phyloP scores from a whole-genome alignment of 2,113 vertebrate genomes.

The Myrmophylax atrothorax region DNA sequence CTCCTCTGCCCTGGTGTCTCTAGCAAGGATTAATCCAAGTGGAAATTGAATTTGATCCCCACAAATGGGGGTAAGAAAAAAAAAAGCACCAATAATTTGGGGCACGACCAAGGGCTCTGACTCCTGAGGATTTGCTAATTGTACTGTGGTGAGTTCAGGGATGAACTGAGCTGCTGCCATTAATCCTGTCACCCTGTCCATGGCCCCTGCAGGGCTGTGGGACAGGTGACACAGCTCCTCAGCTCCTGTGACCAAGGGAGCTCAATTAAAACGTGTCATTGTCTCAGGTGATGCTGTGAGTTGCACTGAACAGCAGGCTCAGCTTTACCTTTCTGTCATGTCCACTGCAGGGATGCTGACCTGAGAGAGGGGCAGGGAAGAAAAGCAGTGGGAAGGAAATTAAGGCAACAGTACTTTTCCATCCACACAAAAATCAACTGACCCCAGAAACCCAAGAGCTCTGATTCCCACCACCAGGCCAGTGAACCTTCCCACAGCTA shows the following conservation, averaged over 20 bases:
- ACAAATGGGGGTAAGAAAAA: not conserved
- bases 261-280: not conserved
- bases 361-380: not conserved
- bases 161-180: not conserved
- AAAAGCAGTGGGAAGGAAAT: accelerated
- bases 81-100: not conserved
- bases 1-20: not conserved
- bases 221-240: accelerated
- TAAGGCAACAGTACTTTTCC: not conserved
- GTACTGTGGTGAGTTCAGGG: accelerated
- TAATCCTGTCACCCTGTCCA: not conserved
- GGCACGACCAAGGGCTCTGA: not conserved
- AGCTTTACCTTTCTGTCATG: not conserved
- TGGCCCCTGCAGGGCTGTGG: not conserved
- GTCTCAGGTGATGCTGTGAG: not conserved
- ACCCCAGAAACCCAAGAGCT: not conserved
- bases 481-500: not conserved
- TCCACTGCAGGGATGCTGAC: not conserved
- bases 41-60: not conserved
- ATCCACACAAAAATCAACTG: not conserved
- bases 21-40: not conserved
- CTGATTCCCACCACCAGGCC: not conserved
- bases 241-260: accelerated
- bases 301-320: not conserved
- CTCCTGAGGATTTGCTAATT: too few relatives aligned